Conservation (phyloP, 2,888 invertebrate genomes). For the Ptilodon capucinus region DNA sequence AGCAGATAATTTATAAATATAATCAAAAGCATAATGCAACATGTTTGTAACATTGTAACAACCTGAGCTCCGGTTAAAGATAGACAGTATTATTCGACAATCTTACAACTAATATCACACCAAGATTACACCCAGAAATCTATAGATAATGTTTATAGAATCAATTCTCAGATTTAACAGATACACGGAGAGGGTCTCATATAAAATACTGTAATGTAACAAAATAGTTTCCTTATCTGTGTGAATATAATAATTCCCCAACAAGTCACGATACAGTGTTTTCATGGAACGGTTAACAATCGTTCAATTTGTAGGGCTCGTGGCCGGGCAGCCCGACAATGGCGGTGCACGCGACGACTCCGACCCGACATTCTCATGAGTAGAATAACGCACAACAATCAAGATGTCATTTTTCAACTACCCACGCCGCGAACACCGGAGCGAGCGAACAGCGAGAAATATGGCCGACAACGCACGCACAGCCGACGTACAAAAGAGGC, state of each 20-base stretch:
- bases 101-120: too few species aligned
- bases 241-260: slow-evolving; percentile 69
- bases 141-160: too few species aligned
- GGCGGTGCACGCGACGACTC: slow-evolving; percentile 71
- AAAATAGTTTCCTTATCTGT: slow-evolving; percentile 53
- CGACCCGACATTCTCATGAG: slow-evolving; percentile 75
- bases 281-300: slow-evolving; percentile 75
- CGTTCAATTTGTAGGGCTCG: slow-evolving; percentile 78
- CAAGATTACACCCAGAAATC: too few species aligned
- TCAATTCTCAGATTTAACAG: too few species aligned
- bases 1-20: slow-evolving; percentile 40
- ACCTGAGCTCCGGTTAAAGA: slow-evolving; percentile 10
- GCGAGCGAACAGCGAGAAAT: slow-evolving; percentile 69
- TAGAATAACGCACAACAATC: slow-evolving; percentile 81
- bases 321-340: slow-evolving; percentile 65
- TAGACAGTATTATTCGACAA: too few species aligned
- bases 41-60: slow-evolving; percentile 7
- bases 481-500: slow-evolving; percentile 70
- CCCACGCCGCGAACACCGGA: slow-evolving; percentile 72
- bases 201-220: slow-evolving; percentile 40
- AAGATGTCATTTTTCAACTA: slow-evolving; percentile 83
- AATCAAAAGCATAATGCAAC: slow-evolving; percentile 28
- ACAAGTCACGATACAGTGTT: slow-evolving; percentile 73
- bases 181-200: too few species aligned
- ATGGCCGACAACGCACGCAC: slow-evolving; percentile 77